These are phyloP conservation scores for Pediacus dermestoides DNA, from an alignment of 2,888 invertebrate species.

Conservation along the genomic window DNA sequence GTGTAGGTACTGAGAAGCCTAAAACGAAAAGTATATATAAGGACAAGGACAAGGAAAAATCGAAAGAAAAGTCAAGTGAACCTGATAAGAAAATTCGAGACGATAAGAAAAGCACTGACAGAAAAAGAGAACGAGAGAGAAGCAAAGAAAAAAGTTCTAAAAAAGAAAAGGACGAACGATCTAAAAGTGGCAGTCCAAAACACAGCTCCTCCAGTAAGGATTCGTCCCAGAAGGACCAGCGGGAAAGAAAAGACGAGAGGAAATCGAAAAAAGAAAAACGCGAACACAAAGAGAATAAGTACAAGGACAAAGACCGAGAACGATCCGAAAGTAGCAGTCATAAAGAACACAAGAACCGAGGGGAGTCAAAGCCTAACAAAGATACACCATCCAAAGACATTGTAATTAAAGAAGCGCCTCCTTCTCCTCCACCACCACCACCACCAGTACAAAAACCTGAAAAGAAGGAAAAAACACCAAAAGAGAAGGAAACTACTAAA, in stretches of 20 bases:
- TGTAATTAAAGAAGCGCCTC: slow-evolving; percentile 4
- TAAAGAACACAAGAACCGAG: slow-evolving; percentile 58
- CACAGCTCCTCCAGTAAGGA: too few species aligned
- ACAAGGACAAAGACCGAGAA: slow-evolving; percentile 41
- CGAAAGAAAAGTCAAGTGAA: slow-evolving; percentile 44
- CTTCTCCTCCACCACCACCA: slow-evolving; percentile 1
- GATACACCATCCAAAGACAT: too few species aligned
- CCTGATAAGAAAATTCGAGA: slow-evolving; percentile 49
- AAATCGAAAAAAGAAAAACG: slow-evolving; percentile 59
- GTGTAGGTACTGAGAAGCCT: neutral
- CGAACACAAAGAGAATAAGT: slow-evolving; percentile 52
- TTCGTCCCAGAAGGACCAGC: too few species aligned
- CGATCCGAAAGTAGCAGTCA: slow-evolving; percentile 49
- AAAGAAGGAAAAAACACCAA: slow-evolving; percentile 38
- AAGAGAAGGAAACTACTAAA: slow-evolving; percentile 45
- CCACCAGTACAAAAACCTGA: slow-evolving; percentile 24
- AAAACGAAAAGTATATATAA: slow-evolving; percentile 57
- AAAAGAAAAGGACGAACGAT: slow-evolving; percentile 47
- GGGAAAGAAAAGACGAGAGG: slow-evolving; percentile 49
- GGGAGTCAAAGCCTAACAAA: too few species aligned
- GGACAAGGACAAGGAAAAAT: slow-evolving; percentile 47
- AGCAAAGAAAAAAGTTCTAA: slow-evolving; percentile 53
- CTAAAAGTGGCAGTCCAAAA: slow-evolving; percentile 41
- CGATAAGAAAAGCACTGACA: slow-evolving; percentile 53
- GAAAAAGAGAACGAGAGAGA: slow-evolving; percentile 55